phyloP scores from a whole-genome alignment of 2,888 invertebrate genomes.

The Drosophila helvetica region DNA sequence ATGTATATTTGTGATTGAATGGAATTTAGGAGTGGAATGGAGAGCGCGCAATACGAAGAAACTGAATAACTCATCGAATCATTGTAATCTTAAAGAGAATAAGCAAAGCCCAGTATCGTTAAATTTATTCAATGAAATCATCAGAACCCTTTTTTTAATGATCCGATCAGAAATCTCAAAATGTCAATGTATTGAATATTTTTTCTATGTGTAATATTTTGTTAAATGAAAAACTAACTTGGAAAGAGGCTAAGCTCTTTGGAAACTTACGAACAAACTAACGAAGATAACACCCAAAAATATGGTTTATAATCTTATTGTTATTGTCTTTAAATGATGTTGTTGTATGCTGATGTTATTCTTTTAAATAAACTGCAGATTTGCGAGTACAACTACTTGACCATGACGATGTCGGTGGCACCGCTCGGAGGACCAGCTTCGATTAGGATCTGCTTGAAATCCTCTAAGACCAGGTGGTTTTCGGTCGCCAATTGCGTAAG shows the following conservation, averaged over 20 bases:
- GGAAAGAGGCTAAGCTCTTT: conserved; percentile 21
- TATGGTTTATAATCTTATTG: conserved; percentile 35
- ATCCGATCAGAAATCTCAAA: neutral
- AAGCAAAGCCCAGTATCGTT: neutral
- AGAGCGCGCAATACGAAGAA: no score
- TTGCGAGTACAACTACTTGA: conserved; percentile 53
- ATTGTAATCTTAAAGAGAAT: neutral
- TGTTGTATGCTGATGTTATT: conserved; percentile 20
- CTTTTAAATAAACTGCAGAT: conserved; percentile 38
- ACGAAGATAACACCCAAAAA: conserved; percentile 22
- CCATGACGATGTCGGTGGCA: conserved; percentile 46
- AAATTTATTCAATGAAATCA: neutral
- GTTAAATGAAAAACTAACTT: conserved; percentile 2
- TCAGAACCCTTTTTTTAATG: neutral
- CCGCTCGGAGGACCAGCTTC: conserved; percentile 57
- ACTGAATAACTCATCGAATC: neutral
- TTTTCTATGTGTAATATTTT: neutral
- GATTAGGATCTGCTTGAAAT: conserved; percentile 55
- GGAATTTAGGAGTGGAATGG: neutral
- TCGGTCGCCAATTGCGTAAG: conserved; percentile 54
- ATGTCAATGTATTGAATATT: neutral
- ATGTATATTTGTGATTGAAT: no score
- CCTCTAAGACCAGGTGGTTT: conserved; percentile 44
- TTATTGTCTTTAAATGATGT: conserved; percentile 43
- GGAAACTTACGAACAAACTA: conserved; percentile 19